Base-by-base conservation (phyloP, 2,797 vertebrate genomes). In the Pachyuromys duprasi region DNA sequence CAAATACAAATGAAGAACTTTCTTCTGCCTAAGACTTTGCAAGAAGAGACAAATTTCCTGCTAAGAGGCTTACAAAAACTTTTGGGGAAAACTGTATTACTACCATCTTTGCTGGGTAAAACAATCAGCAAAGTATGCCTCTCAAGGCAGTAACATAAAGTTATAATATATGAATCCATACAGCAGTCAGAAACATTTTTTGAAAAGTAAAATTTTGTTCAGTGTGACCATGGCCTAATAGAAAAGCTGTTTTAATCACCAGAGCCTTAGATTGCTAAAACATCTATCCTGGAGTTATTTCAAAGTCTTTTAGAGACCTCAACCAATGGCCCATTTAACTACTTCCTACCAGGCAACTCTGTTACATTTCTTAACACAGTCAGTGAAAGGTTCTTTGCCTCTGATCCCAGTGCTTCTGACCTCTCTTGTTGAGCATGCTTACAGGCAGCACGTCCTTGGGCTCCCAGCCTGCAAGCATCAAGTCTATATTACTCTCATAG, bases 31-130 rank as follows among this genome's bases (percentile, higher is more conserved):
- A 95, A 63, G 79, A 81, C 14, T 86, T 75, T 76, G 57, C 57
- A 88, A 72, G 20, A 69, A 91, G 42, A 80, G 65, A 95, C 45
- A 84, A 91, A 87, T 90, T 96, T 96, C 92, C 49, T 96, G 78
- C 45, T 89, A 93, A 3, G 87, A 15, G 90, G 69, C 9, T 95
- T 86, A 86, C 6, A 93, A 72, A 49, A 92, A 90, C 69, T 60
- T 91, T 78, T 62, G 89, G 65, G 24, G 65, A 81, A 94, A 92
- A 78, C 8, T 53, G 3, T 72, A 90, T 60, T 63, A 31, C 12
- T 95, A 55, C 33, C 95, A 39, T 89, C 75, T 86, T 76, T 60
- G 86, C 78, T 89, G 42, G 55, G 3, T 49, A 83, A 75, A 92
- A 94, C 79, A 95, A 94, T 26, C 91, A 45, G 2, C 81, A 96